phyloP scores from a whole-genome alignment of 2,113 vertebrate genomes.

The Charina bottae region DNA sequence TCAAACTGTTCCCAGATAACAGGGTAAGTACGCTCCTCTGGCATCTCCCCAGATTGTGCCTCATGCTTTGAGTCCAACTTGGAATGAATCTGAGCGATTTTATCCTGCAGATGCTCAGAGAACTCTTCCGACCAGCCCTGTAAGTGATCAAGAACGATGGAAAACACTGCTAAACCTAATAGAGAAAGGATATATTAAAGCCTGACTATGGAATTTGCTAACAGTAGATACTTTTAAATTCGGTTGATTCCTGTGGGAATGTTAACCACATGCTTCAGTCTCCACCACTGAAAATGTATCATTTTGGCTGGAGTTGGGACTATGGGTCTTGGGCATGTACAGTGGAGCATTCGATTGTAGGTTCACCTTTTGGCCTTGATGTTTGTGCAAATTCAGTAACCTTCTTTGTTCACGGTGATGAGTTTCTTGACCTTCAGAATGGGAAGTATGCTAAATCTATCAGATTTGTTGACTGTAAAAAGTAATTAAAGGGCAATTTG shows the following conservation, averaged over 20 bases:
- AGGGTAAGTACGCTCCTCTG: too few relatives aligned
- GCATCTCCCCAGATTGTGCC: too few relatives aligned
- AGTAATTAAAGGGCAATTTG: slow-evolving; percentile 31
- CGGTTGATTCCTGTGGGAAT: not conserved
- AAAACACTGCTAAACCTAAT: not conserved
- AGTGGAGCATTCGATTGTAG: not conserved
- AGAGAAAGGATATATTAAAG: not conserved
- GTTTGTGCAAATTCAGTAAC: not conserved
- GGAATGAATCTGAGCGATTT: too few relatives aligned
- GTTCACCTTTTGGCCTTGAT: not conserved
- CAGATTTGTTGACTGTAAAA: slow-evolving; percentile 19
- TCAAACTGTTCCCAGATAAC: too few relatives aligned
- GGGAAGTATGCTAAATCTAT: not conserved
- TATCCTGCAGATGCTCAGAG: too few relatives aligned
- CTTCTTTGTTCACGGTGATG: not conserved
- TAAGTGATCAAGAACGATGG: not conserved
- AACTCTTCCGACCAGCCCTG: too few relatives aligned
- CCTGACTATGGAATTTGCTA: not conserved
- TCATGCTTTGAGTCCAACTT: too few relatives aligned
- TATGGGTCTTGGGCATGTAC: not conserved
- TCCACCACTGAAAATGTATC: not conserved
- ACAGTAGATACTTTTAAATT: not conserved
- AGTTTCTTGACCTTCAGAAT: slow-evolving; percentile 23
- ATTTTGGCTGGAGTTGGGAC: not conserved
- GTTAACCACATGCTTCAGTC: not conserved